These are phyloP conservation scores for Netelia fuscicornis DNA, from an alignment of 2,888 invertebrate species.

Conservation along the genomic window DNA sequence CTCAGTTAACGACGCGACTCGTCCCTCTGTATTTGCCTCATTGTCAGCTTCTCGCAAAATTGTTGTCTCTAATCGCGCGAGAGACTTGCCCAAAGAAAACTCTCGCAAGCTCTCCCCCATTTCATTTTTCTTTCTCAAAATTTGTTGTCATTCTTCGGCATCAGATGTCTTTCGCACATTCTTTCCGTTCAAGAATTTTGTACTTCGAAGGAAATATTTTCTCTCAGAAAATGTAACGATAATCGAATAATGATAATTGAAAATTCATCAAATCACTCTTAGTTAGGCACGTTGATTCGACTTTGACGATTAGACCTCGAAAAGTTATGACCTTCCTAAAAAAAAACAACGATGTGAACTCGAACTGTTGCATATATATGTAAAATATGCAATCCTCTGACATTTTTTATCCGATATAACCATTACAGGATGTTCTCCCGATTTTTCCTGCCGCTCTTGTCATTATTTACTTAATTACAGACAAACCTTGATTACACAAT, in stretches of 20 bases:
- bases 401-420: conserved; percentile 25
- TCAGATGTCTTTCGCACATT: background rate
- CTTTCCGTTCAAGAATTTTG: background rate
- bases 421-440: conserved; percentile 35
- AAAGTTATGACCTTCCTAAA: conserved; percentile 1
- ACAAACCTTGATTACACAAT: conserved; percentile 1
- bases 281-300: conserved; percentile 4
- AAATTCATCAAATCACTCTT: background rate
- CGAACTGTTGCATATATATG: conserved; percentile 21
- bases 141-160: conserved; percentile 1
- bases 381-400: conserved; percentile 23
- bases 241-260: background rate
- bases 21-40: conserved; percentile 39
- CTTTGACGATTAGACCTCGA: conserved; percentile 5
- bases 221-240: background rate
- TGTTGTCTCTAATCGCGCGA: background rate
- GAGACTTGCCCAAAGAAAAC: background rate
- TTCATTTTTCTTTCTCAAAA: conserved; percentile 12
- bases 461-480: conserved; percentile 11
- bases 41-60: conserved; percentile 33
- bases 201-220: background rate
- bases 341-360: conserved; percentile 45
- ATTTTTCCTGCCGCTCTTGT: conserved; percentile 30
- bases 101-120: background rate
- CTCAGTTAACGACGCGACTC: conserved; percentile 48